Base-by-base conservation (phyloP, 2,797 vertebrate genomes). In the Euthynnus affinis region DNA sequence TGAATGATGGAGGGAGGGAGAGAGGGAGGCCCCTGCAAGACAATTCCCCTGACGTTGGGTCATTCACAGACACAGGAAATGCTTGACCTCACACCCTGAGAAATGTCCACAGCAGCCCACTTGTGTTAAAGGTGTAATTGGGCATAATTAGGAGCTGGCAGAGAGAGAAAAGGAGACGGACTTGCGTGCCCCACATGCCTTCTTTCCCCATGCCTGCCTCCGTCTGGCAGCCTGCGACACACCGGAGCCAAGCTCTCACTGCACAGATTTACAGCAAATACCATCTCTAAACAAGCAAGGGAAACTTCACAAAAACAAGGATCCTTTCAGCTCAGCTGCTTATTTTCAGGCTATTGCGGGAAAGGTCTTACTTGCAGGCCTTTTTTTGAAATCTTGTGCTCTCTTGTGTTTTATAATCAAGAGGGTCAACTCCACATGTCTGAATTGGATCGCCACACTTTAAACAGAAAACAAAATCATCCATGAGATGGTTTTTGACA, bases 111-210 rank as follows among this genome's bases (percentile, higher is more conserved):
- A 93, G 92, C 91, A 81, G 93, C 81, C 87, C 87, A 86, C 86
- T 94, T 95, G 93, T 94, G 90, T 93, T 94, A 92, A 94, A 92
- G 92, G 91, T 95, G 92, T 95, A 95, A 95, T 94, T 93, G 93
- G 93, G 91, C 86, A 91, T 93, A 93, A 95, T 95, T 94, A 92
- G 83, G 81, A 87, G 78, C 92, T 94, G 94, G 92, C 92, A 93
- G 78, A 90, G 87, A 84, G 77, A 87, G 89, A 90, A 86, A 90
- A 85, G 76, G 71, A 87, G 90, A 87, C 23, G 55, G 78, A 81
- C 88, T 82, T 83, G 79, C 81, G 29, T 89, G 82, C 74, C 85
- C 87, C 59, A 64, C 62, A 85, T 90, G 88, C 83, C 81, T 89
- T 83, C 81, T 70, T 84, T 78, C 79, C 80, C 69, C 76, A 78